Percentiles rank a stretch among this genome's conserved stretches.
phyloP scores from a whole-genome alignment of 2,797 vertebrate genomes.

The Tachyglossus aculeatus region DNA sequence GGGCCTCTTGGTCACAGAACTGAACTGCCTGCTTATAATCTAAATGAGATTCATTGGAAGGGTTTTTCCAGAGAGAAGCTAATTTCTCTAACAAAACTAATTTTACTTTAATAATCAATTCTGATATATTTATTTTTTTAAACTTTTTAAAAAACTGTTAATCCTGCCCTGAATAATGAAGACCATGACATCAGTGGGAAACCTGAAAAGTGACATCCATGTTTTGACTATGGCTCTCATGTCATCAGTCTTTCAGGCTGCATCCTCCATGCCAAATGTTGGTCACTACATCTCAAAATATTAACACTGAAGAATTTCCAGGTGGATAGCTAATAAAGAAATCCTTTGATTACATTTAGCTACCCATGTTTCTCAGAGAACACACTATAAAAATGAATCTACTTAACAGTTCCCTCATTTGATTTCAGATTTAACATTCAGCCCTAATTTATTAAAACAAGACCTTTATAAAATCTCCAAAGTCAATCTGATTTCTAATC shows the following conservation, averaged over 20 bases:
- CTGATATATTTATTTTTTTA: neutral
- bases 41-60: neutral
- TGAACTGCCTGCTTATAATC: neutral
- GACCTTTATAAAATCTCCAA: neutral
- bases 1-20: neutral
- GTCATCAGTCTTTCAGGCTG: neutral
- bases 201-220: neutral
- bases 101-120: conserved; percentile 20
- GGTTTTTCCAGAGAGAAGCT: conserved; percentile 2
- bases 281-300: neutral
- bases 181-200: neutral
- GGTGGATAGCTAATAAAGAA: neutral
- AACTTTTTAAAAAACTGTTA: neutral
- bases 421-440: neutral
- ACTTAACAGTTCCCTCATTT: neutral
- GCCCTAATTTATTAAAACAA: neutral
- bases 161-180: neutral
- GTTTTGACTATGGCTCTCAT: neutral
- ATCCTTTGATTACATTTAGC: neutral
- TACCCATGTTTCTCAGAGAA: neutral
- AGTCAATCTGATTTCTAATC: neutral
- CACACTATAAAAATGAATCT: neutral
- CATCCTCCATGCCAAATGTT: neutral
- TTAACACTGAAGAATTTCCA: neutral
- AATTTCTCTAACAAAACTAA: conserved; percentile 2